phyloP scores from a whole-genome alignment of 2,113 vertebrate species.

The Notiomystis cincta region DNA sequence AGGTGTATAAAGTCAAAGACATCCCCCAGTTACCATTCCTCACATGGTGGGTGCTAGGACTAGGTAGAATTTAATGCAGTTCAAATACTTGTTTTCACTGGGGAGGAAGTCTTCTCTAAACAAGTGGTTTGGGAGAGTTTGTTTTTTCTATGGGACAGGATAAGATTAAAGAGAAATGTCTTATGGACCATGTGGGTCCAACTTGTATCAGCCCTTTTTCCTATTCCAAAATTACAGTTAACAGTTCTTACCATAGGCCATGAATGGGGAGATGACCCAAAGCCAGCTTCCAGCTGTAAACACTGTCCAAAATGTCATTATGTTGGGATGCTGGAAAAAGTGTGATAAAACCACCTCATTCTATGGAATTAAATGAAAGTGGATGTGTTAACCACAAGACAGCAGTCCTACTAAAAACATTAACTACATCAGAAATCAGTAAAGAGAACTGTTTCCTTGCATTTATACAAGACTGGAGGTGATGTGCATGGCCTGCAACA shows the following conservation, averaged over 20 bases:
- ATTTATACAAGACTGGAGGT: not conserved
- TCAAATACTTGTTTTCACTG: not conserved
- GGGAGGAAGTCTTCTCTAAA: not conserved
- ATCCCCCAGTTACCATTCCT: not conserved
- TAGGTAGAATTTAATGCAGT: not conserved
- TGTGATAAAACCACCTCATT: constrained; percentile 88
- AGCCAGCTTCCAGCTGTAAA: constrained; percentile 92
- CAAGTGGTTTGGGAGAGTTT: not conserved
- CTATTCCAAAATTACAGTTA: not conserved
- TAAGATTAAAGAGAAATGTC: not conserved
- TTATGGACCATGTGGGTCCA: not conserved
- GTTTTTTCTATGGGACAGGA: not conserved
- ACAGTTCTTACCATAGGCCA: constrained; percentile 88
- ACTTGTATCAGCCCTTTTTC: not conserved
- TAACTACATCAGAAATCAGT: not conserved
- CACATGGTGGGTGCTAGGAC: not conserved
- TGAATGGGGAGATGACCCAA: constrained; percentile 94
- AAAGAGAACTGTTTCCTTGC: not conserved
- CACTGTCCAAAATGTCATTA: constrained; percentile 89
- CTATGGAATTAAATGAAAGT: constrained; percentile 72
- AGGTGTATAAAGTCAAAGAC: not conserved
- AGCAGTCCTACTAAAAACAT: not conserved
- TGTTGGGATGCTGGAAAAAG: constrained; percentile 87
- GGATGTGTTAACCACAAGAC: not conserved
- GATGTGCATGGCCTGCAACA: not conserved